Conservation (phyloP, 2,797 vertebrate genomes). For the Sarcoramphus papa region DNA sequence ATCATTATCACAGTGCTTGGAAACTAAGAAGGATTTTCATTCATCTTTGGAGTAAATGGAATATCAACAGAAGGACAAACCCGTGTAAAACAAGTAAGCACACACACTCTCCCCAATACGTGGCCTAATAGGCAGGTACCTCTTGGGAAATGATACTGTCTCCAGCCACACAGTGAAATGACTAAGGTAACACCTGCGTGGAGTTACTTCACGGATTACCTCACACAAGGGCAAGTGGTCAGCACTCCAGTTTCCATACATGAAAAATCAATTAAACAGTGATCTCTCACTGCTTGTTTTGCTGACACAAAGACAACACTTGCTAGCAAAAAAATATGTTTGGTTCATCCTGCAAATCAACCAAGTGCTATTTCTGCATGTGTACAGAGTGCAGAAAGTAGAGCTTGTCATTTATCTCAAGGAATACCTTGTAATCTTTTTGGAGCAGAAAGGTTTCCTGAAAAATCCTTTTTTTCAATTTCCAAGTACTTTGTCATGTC, state of each 20-base stretch:
- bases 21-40: background rate
- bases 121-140: background rate
- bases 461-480: background rate
- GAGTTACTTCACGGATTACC: background rate
- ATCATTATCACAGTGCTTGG: background rate
- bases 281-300: background rate
- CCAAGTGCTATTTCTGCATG: fast-evolving
- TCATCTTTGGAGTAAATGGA: background rate
- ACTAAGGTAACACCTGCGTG: background rate
- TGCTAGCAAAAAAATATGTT: background rate
- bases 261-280: background rate
- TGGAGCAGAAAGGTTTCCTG: background rate
- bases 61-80: background rate
- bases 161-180: background rate
- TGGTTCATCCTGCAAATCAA: background rate
- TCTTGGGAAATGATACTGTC: background rate
- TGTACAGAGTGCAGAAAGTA: background rate
- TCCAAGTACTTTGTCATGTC: background rate
- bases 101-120: fast-evolving
- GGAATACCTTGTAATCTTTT: background rate
- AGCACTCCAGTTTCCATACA: background rate
- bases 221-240: background rate
- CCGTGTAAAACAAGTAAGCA: background rate
- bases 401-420: background rate
- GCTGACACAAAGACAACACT: background rate